Evolutionary conservation across 2,888 invertebrate species (phyloP), one percentile per base, ranked within the genome.

Genomic region (Epistrophe eligans): DNA sequence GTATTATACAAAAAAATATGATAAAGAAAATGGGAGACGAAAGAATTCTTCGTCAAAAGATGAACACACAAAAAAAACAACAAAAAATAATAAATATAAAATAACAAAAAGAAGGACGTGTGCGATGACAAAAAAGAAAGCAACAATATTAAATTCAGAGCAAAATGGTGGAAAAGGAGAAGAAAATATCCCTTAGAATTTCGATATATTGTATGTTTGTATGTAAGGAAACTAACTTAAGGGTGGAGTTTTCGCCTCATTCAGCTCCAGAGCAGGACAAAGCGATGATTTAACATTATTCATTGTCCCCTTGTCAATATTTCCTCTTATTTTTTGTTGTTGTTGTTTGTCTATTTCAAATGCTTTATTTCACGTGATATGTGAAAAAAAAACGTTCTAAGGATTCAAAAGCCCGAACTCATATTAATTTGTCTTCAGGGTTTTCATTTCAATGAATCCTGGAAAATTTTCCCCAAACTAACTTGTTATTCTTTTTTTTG

Each of bases 111-210:
- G 10, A 19, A 60, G 15, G 57, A 64, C 17, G 19, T 45, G 15
- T 40, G 11, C 58, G 43, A 62, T 28, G 40, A 58, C 28, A 55
- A 55, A 60, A 40, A 28, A 28, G 35, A 58, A 62, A 52, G 35
- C 72, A 72, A 15, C 32, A 57, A 72, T 40, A 74, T 58, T 24
- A 72, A 50, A 73, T 35, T 48, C 15, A 58, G 38, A 64, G 71
- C 38, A 87, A 83, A 87, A 87, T 82, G 87, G 87, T 79, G 87
- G 83, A 76, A 83, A 40, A 52, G 58, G 19, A 66, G 28, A 77
- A 55, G 50, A 72, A 50, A 43, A 50, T 40, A 40, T 40, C 50
- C 48, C 58, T 50, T 50, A 76, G 60, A 66, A 74, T 66, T 45
- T 32, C n/a, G 40, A 28, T 17, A 35, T 28, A 7, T 19, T 19